Evolutionary conservation across 2,888 invertebrate genomes (phyloP).

Genomic region (Sphaerophoria taeniata): DNA sequence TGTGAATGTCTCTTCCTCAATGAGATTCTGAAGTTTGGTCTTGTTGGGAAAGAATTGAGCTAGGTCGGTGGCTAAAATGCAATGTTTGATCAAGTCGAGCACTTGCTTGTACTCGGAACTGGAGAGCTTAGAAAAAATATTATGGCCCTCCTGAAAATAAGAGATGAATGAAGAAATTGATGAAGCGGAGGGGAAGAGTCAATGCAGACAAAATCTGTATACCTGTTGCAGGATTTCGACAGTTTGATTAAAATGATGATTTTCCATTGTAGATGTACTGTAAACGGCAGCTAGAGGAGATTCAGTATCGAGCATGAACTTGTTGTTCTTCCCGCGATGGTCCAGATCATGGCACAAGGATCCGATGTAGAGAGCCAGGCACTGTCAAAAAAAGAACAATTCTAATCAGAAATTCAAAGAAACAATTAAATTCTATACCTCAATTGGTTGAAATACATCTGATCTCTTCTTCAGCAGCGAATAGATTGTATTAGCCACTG

Average conservation of each 20-base stretch:
- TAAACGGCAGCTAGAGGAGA: conserved; percentile 93
- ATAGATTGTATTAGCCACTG: conserved; percentile 93
- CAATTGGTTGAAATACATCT: conserved; percentile 85
- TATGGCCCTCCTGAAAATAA: conserved; percentile 90
- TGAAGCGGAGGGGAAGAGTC: background rate
- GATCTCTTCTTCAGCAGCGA: conserved; percentile 86
- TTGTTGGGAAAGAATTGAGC: conserved; percentile 92
- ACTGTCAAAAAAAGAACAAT: conserved; percentile 82
- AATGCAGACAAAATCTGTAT: conserved; percentile 2
- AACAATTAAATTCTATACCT: conserved; percentile 83
- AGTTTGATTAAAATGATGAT: conserved; percentile 95
- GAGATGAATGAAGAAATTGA: too few species aligned
- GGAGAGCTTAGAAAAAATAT: conserved; percentile 90
- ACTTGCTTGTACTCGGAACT: conserved; percentile 90
- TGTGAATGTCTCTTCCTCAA: conserved; percentile 85
- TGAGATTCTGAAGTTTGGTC: conserved; percentile 85
- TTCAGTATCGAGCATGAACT: conserved; percentile 92
- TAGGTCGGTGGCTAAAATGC: conserved; percentile 93
- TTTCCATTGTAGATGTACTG: conserved; percentile 93
- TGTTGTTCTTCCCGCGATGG: conserved; percentile 93
- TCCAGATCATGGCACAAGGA: conserved; percentile 94
- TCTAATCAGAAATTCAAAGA: too few species aligned
- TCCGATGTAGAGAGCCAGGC: conserved; percentile 90
- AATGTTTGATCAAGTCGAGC: conserved; percentile 89
- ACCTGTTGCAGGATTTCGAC: conserved; percentile 92